Percentiles rank a stretch among this genome's conserved stretches.
These are phyloP conservation scores for human (Homo sapiens) DNA, from an alignment of 2,113 vertebrate genomes.

Conservation along the genomic window DNA sequence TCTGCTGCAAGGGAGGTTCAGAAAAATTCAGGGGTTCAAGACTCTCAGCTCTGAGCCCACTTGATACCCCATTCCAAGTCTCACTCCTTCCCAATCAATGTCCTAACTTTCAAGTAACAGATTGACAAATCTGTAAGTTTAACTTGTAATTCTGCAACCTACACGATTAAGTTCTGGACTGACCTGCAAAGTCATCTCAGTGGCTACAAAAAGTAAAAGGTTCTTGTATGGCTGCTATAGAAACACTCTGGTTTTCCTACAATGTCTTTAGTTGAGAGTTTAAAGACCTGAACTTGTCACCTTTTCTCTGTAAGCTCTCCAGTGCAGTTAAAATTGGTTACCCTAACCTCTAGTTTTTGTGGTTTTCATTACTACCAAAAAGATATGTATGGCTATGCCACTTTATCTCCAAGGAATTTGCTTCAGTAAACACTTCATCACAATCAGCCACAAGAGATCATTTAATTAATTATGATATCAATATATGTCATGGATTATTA, in stretches of 20 bases:
- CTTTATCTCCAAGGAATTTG: not conserved
- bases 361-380: not conserved
- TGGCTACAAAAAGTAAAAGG: not conserved
- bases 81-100: not conserved
- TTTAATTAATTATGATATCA: conserved; percentile 35
- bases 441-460: not conserved
- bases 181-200: not conserved
- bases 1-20: not conserved
- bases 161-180: not conserved
- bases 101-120: conserved; percentile 16
- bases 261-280: not conserved
- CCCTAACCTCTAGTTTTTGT: not conserved
- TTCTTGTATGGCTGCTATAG: not conserved
- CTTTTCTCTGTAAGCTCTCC: conserved; percentile 11
- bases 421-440: conserved; percentile 22
- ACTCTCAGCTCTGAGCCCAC: not conserved
- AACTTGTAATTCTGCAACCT: not conserved
- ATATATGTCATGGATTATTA: not conserved
- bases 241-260: not conserved
- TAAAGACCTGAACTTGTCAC: not conserved
- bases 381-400: not conserved
- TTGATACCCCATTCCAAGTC: not conserved
- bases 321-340: not conserved
- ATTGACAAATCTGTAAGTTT: not conserved
- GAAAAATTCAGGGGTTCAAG: not conserved